Conservation (phyloP, 2,797 vertebrate genomes). For the Gadopsis bispinosus region DNA sequence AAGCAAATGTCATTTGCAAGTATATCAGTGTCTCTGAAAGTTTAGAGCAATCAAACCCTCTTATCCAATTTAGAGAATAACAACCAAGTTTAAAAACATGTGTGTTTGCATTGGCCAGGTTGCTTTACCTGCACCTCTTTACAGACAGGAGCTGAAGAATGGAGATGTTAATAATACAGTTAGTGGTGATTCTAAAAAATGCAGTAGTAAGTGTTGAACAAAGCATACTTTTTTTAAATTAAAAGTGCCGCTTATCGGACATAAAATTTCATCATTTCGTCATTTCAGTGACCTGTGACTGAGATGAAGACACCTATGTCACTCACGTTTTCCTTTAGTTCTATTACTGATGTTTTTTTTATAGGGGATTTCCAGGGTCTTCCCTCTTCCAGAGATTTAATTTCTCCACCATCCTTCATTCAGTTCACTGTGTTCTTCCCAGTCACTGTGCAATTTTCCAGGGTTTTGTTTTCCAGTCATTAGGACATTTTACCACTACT, state of each 20-base stretch:
- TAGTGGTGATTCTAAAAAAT: slow-evolving; percentile 36
- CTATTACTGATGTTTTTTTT: slow-evolving; percentile 23
- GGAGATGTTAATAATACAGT: slow-evolving; percentile 62
- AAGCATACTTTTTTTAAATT: background rate
- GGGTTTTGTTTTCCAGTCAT: slow-evolving; percentile 65
- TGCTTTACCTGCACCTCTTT: slow-evolving; percentile 79
- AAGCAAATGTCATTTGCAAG: too few relatives aligned
- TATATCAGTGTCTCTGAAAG: too few relatives aligned
- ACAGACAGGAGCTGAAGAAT: slow-evolving; percentile 81
- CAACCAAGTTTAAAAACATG: too few relatives aligned
- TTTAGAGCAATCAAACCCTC: too few relatives aligned
- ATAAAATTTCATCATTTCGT: slow-evolving; percentile 7
- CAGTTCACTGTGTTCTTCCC: slow-evolving; percentile 34
- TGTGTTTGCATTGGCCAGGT: slow-evolving; percentile 65
- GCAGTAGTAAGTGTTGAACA: slow-evolving; percentile 11
- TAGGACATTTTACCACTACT: slow-evolving; percentile 52
- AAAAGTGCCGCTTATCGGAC: background rate
- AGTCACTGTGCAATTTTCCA: slow-evolving; percentile 56
- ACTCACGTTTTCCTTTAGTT: slow-evolving; percentile 36
- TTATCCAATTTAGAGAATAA: too few relatives aligned
- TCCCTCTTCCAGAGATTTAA: slow-evolving; percentile 37
- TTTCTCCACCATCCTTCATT: slow-evolving; percentile 41
- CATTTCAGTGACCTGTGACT: slow-evolving; percentile 38
- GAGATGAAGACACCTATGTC: slow-evolving; percentile 26
- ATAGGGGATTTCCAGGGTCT: slow-evolving; percentile 51